A percentile compares a stretch with the other conserved stretches of the same genome.
phyloP scores from a whole-genome alignment of 2,797 vertebrate genomes.

The Simalia tracyae region DNA sequence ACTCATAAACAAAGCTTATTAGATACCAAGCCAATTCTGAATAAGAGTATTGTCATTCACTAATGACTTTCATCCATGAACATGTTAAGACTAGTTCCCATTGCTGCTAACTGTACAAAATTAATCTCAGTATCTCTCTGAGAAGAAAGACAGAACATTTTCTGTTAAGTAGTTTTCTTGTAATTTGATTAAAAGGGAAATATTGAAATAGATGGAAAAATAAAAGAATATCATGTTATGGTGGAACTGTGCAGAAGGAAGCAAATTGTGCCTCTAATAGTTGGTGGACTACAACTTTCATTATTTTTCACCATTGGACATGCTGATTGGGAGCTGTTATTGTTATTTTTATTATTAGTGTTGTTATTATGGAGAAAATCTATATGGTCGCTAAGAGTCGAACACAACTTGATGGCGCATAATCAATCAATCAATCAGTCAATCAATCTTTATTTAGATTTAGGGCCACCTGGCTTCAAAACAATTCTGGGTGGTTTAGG shows the following conservation, averaged over 20 bases:
- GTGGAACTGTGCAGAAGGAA: conserved; percentile 10
- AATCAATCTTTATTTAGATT: background rate
- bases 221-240: conserved; percentile 46
- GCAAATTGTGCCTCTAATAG: background rate
- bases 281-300: background rate
- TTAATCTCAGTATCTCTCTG: background rate
- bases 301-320: background rate
- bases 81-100: conserved; percentile 12
- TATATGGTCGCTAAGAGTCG: background rate
- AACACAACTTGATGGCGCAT: background rate
- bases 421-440: background rate
- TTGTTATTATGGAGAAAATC: background rate
- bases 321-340: background rate
- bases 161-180: conserved; percentile 37
- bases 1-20: background rate
- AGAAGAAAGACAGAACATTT: conserved; percentile 13
- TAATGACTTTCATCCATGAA: background rate
- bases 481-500: too few species aligned
- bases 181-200: conserved; percentile 34
- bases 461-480: background rate
- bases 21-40: background rate
- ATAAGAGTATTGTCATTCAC: background rate
- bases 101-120: conserved; percentile 17
- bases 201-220: conserved; percentile 38
- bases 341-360: background rate